Evolutionary conservation across 2,797 vertebrate genomes (phyloP).

Genomic region (Melanogrammus aeglefinus): DNA sequence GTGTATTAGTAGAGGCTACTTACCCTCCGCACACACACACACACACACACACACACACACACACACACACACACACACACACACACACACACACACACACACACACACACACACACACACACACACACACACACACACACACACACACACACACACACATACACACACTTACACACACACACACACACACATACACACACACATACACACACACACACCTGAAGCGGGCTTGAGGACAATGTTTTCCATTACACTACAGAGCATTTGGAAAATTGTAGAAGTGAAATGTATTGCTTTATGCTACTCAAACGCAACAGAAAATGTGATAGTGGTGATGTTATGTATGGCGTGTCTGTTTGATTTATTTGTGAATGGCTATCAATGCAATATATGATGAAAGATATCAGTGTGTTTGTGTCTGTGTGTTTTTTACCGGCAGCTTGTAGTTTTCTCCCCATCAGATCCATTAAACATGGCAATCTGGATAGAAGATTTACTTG

Average conservation of each 20-base stretch:
- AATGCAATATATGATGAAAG: not conserved
- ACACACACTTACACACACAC: constrained; percentile 19
- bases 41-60: not conserved
- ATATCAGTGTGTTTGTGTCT: no score
- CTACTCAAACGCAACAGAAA: not conserved
- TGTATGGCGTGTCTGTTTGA: not conserved
- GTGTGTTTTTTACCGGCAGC: constrained; percentile 27
- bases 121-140: not conserved
- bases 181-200: constrained; percentile 14
- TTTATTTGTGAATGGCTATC: not conserved
- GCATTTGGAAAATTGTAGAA: constrained; percentile 47
- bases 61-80: constrained; percentile 19
- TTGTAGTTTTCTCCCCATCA: constrained; percentile 41
- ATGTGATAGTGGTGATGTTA: not conserved
- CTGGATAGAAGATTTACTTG: constrained; percentile 53
- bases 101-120: constrained; percentile 13
- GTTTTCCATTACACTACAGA: constrained; percentile 58
- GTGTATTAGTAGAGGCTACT: constrained; percentile 49
- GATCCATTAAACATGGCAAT: constrained; percentile 62
- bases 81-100: constrained; percentile 15
- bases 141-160: not conserved
- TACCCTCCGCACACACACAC: constrained; percentile 15
- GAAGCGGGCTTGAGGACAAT: constrained; percentile 64
- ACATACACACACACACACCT: constrained; percentile 38
- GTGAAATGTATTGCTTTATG: constrained; percentile 36